Evolutionary conservation across 2,888 invertebrate species (phyloP), one percentile per base, ranked within the genome.

Genomic region (Caradrina kadenii): DNA sequence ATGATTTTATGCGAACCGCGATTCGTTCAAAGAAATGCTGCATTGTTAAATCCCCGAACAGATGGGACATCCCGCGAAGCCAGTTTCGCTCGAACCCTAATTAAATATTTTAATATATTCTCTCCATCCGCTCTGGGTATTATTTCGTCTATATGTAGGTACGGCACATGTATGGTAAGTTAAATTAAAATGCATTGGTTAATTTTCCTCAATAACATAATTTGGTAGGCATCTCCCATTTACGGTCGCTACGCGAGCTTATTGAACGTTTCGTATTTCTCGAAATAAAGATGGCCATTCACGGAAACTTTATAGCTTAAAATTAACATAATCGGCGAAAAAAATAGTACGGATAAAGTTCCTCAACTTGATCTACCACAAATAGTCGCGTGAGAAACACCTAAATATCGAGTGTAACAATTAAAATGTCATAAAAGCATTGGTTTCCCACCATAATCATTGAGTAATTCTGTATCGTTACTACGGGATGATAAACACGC

Each of bases 41-140:
- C 90, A 91, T 85, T 89, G 91, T 91, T 87, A 87, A 85, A 87
- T 87, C 88, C 85, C 85, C 82, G 79, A 85, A 82, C 88, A 91
- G 90, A 91, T 91, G 89, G 89, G 88, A 87, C 87, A 84, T 85
- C 86, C 87, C 87, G 80, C 80, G 81, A 88, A 89, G 89, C 85
- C 86, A 84, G 89, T 89, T 91, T 90, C 88, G 79, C 87, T 83
- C 80, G 87, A 89, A 89, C 88, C 88, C 89, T 93, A 94, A 94
- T 94, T 94, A 93, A 91, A 89, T 93, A 93, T 94, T 93, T 93
- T 93, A 93, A 94, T 93, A 90, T 93, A 93, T 93, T 92, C 91
- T 80, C 88, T 87, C 85, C 90, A 90, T 90, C 88, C 89, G 83
- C 88, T 90, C 85, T 86, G 82, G 82, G 88, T 90, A 90, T 88